These are phyloP conservation scores for Drosophila parabipectinata DNA, from an alignment of 1,140 invertebrate species.

Conservation along the genomic window DNA sequence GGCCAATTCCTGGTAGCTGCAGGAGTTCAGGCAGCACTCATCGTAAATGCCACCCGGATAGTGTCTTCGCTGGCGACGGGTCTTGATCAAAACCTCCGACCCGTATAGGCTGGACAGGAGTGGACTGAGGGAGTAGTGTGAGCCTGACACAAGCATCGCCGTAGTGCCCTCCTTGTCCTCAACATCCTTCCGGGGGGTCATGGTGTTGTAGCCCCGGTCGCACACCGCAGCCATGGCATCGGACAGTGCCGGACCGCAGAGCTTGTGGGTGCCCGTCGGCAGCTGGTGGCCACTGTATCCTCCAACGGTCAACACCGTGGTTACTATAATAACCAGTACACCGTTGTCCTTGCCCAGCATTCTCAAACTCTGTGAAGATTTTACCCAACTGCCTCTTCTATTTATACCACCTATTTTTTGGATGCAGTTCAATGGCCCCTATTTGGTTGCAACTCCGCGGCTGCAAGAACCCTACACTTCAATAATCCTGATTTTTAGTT, in stretches of 20 bases:
- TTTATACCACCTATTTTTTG: slow-evolving; percentile 51
- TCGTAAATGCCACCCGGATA: slow-evolving; percentile 51
- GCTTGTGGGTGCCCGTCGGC: slow-evolving; percentile 58
- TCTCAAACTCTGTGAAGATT: slow-evolving; percentile 29
- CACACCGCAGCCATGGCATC: slow-evolving; percentile 65
- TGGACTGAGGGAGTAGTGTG: slow-evolving; percentile 34
- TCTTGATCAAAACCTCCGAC: slow-evolving; percentile 54
- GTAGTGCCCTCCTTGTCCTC: neutral
- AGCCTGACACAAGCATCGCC: neutral
- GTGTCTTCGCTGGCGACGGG: slow-evolving; percentile 53
- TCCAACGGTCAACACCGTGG: slow-evolving; percentile 17
- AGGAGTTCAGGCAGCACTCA: slow-evolving; percentile 64
- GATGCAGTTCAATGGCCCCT: slow-evolving; percentile 62
- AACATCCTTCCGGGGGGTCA: slow-evolving; percentile 12
- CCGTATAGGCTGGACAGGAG: slow-evolving; percentile 59
- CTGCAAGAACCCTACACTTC: neutral
- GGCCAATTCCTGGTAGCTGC: slow-evolving; percentile 53
- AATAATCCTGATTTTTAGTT: neutral
- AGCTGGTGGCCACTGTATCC: slow-evolving; percentile 38
- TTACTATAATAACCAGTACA: slow-evolving; percentile 27
- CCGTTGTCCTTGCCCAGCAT: slow-evolving; percentile 53
- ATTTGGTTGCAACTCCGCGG: slow-evolving; percentile 20
- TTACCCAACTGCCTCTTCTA: slow-evolving; percentile 24
- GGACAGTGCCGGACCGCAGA: slow-evolving; percentile 58
- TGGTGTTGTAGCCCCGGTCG: slow-evolving; percentile 51